These are phyloP conservation scores for Onychomys leucogaster DNA, from an alignment of 2,797 vertebrate species.

Conservation along the genomic window DNA sequence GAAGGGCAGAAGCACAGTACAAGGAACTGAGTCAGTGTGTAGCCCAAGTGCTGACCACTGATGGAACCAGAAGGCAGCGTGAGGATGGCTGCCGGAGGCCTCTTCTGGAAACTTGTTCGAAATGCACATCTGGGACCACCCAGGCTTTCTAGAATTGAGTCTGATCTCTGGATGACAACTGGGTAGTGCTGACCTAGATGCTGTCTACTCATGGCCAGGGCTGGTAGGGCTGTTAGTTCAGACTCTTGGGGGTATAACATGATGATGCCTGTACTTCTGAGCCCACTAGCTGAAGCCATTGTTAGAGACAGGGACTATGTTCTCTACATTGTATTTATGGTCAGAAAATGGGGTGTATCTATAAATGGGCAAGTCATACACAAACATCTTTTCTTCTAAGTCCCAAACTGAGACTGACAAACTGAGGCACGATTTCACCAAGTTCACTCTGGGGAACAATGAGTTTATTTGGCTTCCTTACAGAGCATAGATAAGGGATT, in stretches of 20 bases:
- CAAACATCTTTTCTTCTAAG: neutral
- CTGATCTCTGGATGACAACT: neutral
- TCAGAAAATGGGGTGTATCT: neutral
- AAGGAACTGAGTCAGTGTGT: neutral
- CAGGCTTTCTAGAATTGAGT: neutral
- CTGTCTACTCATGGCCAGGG: neutral
- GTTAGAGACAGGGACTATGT: neutral
- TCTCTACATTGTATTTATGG: neutral
- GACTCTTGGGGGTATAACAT: neutral
- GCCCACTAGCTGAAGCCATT: neutral
- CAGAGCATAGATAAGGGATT: neutral
- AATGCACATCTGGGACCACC: neutral
- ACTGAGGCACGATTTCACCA: neutral
- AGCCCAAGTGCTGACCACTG: neutral
- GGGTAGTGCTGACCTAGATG: accelerated
- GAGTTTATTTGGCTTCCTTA: neutral
- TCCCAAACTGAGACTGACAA: neutral
- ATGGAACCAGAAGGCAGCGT: neutral
- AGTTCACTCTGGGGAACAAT: neutral
- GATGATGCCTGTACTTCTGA: neutral
- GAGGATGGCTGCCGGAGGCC: accelerated
- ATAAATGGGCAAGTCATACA: neutral
- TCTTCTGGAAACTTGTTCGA: neutral
- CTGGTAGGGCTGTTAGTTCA: too few species aligned
- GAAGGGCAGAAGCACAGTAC: neutral